Evolutionary conservation across 2,888 invertebrate species (phyloP), one percentile per base, ranked within the genome.

Genomic region (Cryptosula pallasiana): DNA sequence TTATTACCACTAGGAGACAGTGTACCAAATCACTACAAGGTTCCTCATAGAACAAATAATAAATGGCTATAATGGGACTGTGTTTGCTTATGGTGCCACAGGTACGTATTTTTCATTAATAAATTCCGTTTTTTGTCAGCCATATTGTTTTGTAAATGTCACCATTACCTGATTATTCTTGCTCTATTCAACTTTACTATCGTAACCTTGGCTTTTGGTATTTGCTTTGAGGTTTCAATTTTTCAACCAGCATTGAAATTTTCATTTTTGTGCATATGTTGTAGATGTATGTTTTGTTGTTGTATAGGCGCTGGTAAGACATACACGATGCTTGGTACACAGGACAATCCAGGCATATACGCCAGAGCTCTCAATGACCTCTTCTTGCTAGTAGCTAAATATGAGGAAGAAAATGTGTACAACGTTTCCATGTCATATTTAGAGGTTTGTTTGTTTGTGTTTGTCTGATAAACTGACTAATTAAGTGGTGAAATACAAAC

Each of bases 1-100:
- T 16, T 13, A 5, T 57, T 23, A 57, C 57, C 55, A 78, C 55
- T 84, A 90, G 88, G 91, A 91, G 81, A 90, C 91, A 71, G 94
- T 97, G 0, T 97, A 96, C 85, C 90, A 90, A 74, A 89, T 90
- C 2, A 94, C 95, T 0, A 92, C 95, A 32, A 91, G 91, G 71
- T 89, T 91, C 25, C 87, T 97, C 25, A 93, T 97, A 0, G 90
- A 90, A 58, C 93, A 92, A 79, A 92, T 97, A 0, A 87, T 96
- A 35, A 84, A 87, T 73, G 97, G 97, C 0, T 94, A 92, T 82
- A 95, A 95, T 79, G 96, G 93, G 0, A 95, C 96, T 0, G 95
- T 97, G 34, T 97, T 97, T 85, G 96, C 97, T 0, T 97, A 95
- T 82, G 94, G 94, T 2, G 92, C 94, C 1, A 95, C 94, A 76